Conservation (phyloP, 2,797 vertebrate genomes). For the Melanotaenia pygmaea region DNA sequence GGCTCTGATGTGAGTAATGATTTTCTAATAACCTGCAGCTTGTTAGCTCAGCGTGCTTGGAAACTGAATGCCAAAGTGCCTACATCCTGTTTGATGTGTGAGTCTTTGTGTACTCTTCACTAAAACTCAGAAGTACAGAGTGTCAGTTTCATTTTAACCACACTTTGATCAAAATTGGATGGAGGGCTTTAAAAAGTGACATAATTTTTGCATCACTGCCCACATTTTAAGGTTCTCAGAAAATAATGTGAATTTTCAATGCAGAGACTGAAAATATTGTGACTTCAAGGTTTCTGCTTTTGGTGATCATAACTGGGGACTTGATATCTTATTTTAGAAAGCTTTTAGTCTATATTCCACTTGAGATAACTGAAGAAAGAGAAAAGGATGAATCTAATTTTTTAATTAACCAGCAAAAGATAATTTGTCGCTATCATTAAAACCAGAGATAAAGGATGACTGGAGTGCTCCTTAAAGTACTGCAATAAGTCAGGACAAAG, state of each 20-base stretch:
- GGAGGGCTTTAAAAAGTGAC: conserved; percentile 48
- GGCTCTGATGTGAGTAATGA: conserved; percentile 55
- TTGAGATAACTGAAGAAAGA: conserved; percentile 1
- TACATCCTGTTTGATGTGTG: conserved; percentile 48
- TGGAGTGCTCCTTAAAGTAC: not conserved
- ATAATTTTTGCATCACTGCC: conserved; percentile 54
- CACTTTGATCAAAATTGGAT: conserved; percentile 61
- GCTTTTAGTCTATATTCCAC: conserved; percentile 16
- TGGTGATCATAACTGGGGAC: conserved; percentile 12
- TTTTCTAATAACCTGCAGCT: conserved; percentile 71
- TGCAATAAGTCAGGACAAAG: conserved; percentile 10
- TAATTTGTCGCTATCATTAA: conserved; percentile 1
- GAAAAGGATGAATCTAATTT: not conserved
- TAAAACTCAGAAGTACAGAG: conserved; percentile 46
- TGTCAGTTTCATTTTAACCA: conserved; percentile 56
- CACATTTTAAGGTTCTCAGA: conserved; percentile 46
- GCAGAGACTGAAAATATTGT: conserved; percentile 1
- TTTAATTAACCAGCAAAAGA: not conserved
- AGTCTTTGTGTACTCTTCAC: conserved; percentile 26
- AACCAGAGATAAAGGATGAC: not conserved
- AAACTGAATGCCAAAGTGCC: conserved; percentile 50
- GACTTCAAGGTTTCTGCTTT: conserved; percentile 36
- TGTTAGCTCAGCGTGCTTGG: conserved; percentile 66
- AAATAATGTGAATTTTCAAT: conserved; percentile 29
- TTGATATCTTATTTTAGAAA: conserved; percentile 40